These are phyloP conservation scores for Falco columbarius DNA, from an alignment of 2,797 vertebrate species.

Conservation along the genomic window DNA sequence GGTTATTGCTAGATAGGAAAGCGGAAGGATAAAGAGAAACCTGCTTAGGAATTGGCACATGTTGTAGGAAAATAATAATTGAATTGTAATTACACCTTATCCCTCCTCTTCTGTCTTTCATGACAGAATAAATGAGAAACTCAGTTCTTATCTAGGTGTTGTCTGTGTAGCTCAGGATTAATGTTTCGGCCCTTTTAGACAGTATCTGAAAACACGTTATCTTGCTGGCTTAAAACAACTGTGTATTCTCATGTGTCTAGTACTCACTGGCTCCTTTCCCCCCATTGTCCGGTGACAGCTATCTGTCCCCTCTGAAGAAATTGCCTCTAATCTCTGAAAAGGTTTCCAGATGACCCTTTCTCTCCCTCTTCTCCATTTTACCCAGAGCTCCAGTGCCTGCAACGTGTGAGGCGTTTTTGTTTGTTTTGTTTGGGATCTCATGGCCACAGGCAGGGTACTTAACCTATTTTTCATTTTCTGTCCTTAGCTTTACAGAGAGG, in stretches of 20 bases:
- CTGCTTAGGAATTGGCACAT: neutral
- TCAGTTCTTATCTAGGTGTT: slow-evolving; percentile 44
- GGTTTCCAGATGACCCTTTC: slow-evolving; percentile 35
- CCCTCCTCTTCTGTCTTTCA: neutral
- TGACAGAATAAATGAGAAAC: neutral
- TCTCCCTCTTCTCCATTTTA: neutral
- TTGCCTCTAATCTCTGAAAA: slow-evolving; percentile 44
- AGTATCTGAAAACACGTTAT: slow-evolving; percentile 18
- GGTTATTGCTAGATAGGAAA: neutral
- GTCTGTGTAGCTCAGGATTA: slow-evolving; percentile 26
- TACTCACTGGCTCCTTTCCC: neutral
- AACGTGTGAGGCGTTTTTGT: neutral
- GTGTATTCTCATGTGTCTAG: neutral
- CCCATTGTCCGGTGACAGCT: neutral
- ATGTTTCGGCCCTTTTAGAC: slow-evolving; percentile 34
- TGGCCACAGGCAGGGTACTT: neutral
- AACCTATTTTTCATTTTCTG: slow-evolving; percentile 37
- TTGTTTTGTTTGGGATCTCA: slow-evolving; percentile 25
- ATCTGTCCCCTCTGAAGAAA: slow-evolving; percentile 28
- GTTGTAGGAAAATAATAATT: neutral
- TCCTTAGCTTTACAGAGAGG: neutral
- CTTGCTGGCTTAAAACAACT: slow-evolving; percentile 5
- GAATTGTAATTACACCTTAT: slow-evolving; percentile 2
- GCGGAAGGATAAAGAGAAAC: neutral
- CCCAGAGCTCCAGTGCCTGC: neutral